Evolutionary conservation across 1,140 invertebrate species (phyloP), one percentile per base, ranked within the genome.

Genomic region (Zaprionus africanus): DNA sequence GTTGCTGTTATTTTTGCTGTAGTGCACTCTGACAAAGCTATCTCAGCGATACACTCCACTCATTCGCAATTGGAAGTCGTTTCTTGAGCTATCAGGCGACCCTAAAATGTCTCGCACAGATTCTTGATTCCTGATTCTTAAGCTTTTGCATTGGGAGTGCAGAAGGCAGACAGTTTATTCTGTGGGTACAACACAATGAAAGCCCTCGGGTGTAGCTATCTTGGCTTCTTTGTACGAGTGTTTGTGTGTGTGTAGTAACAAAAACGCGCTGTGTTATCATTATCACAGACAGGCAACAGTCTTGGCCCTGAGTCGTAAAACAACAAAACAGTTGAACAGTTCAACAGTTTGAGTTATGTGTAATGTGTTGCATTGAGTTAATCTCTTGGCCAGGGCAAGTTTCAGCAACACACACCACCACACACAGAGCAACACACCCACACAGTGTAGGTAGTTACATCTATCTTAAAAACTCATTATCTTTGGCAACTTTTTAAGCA

Each of bases 401-500:
- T 75, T 72, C 49, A n/a, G 53, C 26, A 31, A 60, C 22, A 38
- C 57, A n/a, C 31, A 22, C 22, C 22, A 22, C 22, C 22, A 22
- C 22, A 22, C 22, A 22, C 22, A 22, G 1, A n/a, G n/a, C 34
- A 36, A 13, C 36, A 38, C 4, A 43, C 41, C 17, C n/a, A 24
- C 31, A 34, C n/a, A n/a, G 12, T 51, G 13, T 38, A 54, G 49
- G 26, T 24, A 19, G 61, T 56, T 65, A 63, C 78, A 84, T 79
- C 81, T 81, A 74, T 88, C 84, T 88, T 88, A 84, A 65, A 82
- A 88, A 88, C 84, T 88, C 84, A 88, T 88, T 88, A 88, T 88
- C 84, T 88, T 80, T 84, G 81, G 84, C 85, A 88, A 88, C 78
- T 88, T 88, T 86, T 88, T 84, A 73, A 90, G 78, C 71, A 81